These are phyloP conservation scores for Nylanderia fulva DNA, from an alignment of 1,140 invertebrate genomes.

Conservation along the genomic window DNA sequence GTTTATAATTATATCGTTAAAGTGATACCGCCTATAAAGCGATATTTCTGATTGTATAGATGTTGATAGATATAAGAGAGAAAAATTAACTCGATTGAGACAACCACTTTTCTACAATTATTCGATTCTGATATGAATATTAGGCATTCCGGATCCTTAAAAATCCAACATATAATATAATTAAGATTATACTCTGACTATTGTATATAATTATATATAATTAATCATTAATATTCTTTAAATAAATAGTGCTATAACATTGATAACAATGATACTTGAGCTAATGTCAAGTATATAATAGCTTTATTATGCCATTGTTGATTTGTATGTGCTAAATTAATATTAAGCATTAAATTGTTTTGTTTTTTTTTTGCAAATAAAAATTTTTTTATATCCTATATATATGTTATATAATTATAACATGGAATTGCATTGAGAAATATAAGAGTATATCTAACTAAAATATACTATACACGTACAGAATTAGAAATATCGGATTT, in stretches of 20 bases:
- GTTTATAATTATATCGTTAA: conserved; percentile 43
- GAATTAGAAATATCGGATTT: conserved; percentile 1
- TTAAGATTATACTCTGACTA: conserved; percentile 79
- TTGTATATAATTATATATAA: conserved; percentile 84
- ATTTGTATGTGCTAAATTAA: conserved; percentile 53
- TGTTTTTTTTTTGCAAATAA: conserved; percentile 58
- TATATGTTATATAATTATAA: conserved; percentile 26
- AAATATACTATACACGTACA: neutral
- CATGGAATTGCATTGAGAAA: conserved; percentile 9
- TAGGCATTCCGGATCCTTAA: conserved; percentile 83
- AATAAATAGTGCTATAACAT: conserved; percentile 76
- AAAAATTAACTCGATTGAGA: conserved; percentile 76
- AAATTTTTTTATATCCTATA: conserved; percentile 50
- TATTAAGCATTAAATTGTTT: conserved; percentile 66
- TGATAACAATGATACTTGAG: conserved; percentile 64
- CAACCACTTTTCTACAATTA: conserved; percentile 77
- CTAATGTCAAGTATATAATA: conserved; percentile 56
- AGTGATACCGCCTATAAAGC: neutral
- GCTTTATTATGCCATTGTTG: conserved; percentile 60
- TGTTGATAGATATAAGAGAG: neutral
- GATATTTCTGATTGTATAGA: neutral
- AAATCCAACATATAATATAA: conserved; percentile 79
- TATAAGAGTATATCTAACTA: neutral
- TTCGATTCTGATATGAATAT: conserved; percentile 78
- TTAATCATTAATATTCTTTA: conserved; percentile 80